Conservation (phyloP, 1,140 invertebrate genomes). For the Drosophila micromelanica region DNA sequence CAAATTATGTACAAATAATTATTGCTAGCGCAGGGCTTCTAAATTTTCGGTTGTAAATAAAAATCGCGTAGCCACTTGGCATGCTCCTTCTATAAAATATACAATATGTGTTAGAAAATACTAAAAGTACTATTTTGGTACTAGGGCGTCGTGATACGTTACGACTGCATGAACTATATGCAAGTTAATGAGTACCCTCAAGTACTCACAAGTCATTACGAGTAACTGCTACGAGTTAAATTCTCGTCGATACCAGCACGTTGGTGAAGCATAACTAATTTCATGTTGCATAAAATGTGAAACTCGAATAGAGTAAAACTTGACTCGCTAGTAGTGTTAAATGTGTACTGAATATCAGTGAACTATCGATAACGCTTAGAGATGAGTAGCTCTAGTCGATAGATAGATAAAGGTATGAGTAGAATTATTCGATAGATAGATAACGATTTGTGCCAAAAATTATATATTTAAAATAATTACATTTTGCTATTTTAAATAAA, state of each 20-base stretch:
- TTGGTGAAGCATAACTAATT: no score
- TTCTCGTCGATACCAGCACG: no score
- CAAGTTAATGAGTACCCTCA: not conserved
- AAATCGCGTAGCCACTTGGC: slow-evolving; percentile 29
- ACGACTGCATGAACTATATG: not conserved
- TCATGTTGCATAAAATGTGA: no score
- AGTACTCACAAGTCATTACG: not conserved
- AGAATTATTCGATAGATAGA: not conserved
- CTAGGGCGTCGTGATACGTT: not conserved
- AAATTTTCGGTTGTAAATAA: slow-evolving; percentile 20
- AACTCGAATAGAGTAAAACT: no score
- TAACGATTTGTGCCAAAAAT: not conserved
- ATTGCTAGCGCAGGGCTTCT: not conserved
- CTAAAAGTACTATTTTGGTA: slow-evolving; percentile 13
- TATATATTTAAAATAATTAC: no score
- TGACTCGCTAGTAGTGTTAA: no score
- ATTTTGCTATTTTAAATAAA: no score
- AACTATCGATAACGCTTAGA: not conserved
- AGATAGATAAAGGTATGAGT: no score
- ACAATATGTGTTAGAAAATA: slow-evolving; percentile 14
- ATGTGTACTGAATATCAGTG: no score
- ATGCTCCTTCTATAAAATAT: slow-evolving; percentile 27
- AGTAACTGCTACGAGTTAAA: not conserved
- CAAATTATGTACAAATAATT: not conserved
- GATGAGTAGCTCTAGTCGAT: not conserved